phyloP scores from a whole-genome alignment of 2,797 vertebrate species.

The Sarcoramphus papa region DNA sequence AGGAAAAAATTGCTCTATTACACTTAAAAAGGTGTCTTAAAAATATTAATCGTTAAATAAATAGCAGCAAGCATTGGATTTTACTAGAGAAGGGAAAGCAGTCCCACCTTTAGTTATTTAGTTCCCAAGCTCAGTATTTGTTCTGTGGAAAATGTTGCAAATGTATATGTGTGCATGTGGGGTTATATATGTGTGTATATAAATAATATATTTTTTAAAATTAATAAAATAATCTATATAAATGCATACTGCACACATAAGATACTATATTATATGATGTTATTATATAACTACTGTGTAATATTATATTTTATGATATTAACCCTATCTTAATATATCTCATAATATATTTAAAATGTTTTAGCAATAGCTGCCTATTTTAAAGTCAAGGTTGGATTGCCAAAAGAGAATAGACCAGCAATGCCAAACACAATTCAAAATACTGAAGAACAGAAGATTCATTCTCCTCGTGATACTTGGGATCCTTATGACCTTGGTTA shows the following conservation, averaged over 20 bases:
- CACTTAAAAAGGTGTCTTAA: conserved; percentile 20
- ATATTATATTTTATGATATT: neutral
- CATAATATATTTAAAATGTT: neutral
- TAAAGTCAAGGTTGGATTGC: neutral
- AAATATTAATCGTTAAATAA: conserved; percentile 66
- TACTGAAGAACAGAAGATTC: neutral
- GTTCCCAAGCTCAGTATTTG: neutral
- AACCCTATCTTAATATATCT: neutral
- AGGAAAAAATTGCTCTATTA: conserved; percentile 32
- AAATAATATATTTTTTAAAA: neutral
- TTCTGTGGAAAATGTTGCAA: conserved; percentile 41
- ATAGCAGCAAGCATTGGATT: conserved; percentile 42
- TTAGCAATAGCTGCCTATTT: neutral
- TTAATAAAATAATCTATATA: neutral
- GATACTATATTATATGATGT: no score
- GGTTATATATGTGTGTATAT: neutral
- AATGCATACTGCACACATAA: neutral
- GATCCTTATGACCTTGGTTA: neutral
- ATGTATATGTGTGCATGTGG: neutral
- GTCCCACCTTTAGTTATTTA: neutral
- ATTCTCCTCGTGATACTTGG: neutral
- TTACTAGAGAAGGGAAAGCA: conserved; percentile 13
- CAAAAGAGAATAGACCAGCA: neutral
- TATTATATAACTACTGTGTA: no score
- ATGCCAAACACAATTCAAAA: neutral